These are phyloP conservation scores for Percopsis omiscomaycus DNA, from an alignment of 2,797 vertebrate genomes.

Conservation along the genomic window DNA sequence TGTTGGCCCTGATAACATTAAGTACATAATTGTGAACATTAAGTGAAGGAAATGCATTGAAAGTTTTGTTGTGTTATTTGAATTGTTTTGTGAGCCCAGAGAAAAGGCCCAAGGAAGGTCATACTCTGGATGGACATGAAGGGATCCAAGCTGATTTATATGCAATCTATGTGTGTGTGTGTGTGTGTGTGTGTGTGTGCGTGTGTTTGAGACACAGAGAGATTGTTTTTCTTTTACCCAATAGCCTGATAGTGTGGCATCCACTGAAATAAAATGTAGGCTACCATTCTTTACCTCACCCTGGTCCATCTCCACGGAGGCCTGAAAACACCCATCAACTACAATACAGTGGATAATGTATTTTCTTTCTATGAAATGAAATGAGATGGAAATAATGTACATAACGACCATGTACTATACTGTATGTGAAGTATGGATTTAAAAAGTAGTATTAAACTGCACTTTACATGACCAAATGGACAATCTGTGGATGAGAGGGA, in stretches of 20 bases:
- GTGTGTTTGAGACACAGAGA: neutral
- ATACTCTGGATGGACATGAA: too few species aligned
- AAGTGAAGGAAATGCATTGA: too few species aligned
- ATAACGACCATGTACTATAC: conserved; percentile 64
- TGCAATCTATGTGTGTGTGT: conserved; percentile 1
- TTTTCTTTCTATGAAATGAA: conserved; percentile 79
- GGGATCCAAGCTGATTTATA: too few species aligned
- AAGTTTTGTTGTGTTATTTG: too few species aligned
- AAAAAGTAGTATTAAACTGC: conserved; percentile 74
- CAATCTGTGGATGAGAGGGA: conserved; percentile 73
- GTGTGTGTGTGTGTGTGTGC: conserved; percentile 1
- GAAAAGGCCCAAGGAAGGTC: too few species aligned
- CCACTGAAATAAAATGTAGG: conserved; percentile 46
- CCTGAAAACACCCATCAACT: conserved; percentile 65
- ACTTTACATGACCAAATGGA: conserved; percentile 79
- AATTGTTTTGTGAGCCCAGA: too few species aligned
- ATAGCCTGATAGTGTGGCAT: conserved; percentile 55
- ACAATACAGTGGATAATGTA: conserved; percentile 65
- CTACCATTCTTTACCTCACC: conserved; percentile 51
- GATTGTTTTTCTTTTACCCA: conserved; percentile 48
- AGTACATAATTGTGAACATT: too few species aligned
- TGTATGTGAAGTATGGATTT: conserved; percentile 72
- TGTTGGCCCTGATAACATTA: conserved; percentile 9
- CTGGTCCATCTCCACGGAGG: conserved; percentile 47
- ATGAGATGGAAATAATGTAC: conserved; percentile 68